Conservation (phyloP, 2,113 vertebrate species). For the Myrmecobius fasciatus region DNA sequence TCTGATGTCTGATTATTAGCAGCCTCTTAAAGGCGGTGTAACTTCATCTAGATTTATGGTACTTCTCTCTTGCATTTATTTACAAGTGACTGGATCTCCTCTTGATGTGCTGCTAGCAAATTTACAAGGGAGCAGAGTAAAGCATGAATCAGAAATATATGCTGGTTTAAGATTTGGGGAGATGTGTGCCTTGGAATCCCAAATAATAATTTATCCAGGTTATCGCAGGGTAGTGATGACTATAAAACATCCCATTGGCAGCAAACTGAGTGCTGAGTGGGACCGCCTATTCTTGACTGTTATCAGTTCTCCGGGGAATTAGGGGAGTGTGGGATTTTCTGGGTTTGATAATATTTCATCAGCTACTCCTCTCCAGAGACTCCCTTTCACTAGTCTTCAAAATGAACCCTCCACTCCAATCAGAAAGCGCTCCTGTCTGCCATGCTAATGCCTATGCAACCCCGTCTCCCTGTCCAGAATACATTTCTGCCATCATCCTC, state of each 20-base stretch:
- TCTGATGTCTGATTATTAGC: constrained; percentile 41
- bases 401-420: neutral
- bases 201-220: constrained; percentile 49
- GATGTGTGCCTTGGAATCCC: neutral
- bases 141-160: constrained; percentile 48
- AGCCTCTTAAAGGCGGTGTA: constrained; percentile 11
- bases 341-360: neutral
- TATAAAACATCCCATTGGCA: constrained; percentile 36
- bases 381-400: neutral
- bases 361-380: neutral
- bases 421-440: neutral
- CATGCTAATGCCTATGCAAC: neutral
- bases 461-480: neutral
- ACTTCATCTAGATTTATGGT: constrained; percentile 30
- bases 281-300: neutral
- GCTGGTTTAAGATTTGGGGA: constrained; percentile 43
- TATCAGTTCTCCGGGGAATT: neutral
- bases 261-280: neutral
- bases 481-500: neutral
- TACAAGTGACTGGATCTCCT: constrained; percentile 46
- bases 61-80: constrained; percentile 31
- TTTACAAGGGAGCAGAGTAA: constrained; percentile 1
- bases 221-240: constrained; percentile 21
- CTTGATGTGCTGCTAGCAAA: neutral
- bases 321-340: neutral